phyloP scores from a whole-genome alignment of 2,888 invertebrate genomes.

The Amblyteles armatorius region DNA sequence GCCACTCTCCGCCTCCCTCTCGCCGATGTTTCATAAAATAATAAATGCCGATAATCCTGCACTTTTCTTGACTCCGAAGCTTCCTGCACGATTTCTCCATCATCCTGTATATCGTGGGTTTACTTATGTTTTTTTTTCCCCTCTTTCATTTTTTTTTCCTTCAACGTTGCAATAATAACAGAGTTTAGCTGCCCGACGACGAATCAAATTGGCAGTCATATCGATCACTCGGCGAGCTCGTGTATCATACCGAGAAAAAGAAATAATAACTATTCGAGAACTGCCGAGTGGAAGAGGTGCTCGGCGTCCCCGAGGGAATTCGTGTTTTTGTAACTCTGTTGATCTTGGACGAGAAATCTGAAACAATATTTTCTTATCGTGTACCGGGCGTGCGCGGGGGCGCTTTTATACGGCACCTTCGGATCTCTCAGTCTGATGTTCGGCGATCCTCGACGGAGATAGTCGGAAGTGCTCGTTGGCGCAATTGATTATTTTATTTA shows the following conservation, averaged over 20 bases:
- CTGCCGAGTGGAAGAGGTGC: neutral
- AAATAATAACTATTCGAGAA: neutral
- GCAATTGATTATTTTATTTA: conserved; percentile 7
- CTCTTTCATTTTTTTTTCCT: neutral
- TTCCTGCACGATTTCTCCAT: conserved; percentile 24
- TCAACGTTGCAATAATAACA: neutral
- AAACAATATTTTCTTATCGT: conserved; percentile 58
- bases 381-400: neutral
- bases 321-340: conserved; percentile 62
- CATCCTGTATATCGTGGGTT: neutral
- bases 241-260: neutral
- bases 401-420: neutral
- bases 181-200: neutral
- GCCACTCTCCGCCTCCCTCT: neutral
- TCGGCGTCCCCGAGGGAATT: conserved; percentile 3
- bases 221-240: neutral
- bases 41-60: conserved; percentile 29
- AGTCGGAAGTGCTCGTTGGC: conserved; percentile 13
- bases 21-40: conserved; percentile 17
- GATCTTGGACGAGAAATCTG: conserved; percentile 26
- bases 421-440: conserved; percentile 13
- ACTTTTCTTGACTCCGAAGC: neutral
- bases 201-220: conserved; percentile 10
- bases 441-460: conserved; percentile 13
- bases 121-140: neutral